Evolutionary conservation across 2,888 invertebrate genomes (phyloP).

Genomic region (Acanthoscelides obtectus): DNA sequence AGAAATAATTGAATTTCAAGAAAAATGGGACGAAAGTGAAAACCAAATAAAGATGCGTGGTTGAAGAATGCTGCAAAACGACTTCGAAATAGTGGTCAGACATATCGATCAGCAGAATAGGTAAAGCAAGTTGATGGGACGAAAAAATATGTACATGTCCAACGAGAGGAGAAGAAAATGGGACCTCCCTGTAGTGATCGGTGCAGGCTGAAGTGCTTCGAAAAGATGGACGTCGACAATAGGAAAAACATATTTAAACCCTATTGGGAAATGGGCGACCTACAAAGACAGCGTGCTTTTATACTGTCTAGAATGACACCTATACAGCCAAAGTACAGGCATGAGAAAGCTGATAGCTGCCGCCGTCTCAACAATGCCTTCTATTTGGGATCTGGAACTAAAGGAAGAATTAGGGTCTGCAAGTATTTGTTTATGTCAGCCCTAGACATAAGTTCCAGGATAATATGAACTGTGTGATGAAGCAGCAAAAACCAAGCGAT

Average conservation of each 20-base stretch:
- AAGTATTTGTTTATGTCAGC: constrained; percentile 5
- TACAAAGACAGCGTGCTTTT: constrained; percentile 5
- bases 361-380: constrained; percentile 4
- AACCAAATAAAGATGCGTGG: not conserved
- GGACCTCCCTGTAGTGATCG: constrained; percentile 5
- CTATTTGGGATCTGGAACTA: constrained; percentile 3
- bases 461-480: constrained; percentile 3
- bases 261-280: constrained; percentile 7
- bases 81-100: not conserved
- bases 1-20: not conserved
- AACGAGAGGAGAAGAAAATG: constrained; percentile 1
- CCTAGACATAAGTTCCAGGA: not conserved
- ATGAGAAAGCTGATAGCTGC: constrained; percentile 5
- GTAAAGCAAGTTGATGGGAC: not conserved
- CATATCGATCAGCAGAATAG: not conserved
- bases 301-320: constrained; percentile 5
- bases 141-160: not conserved
- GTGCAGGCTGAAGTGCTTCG: constrained; percentile 2
- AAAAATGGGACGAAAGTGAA: not conserved
- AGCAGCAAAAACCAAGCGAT: not conserved
- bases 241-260: constrained; percentile 3
- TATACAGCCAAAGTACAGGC: constrained; percentile 2
- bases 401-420: not conserved
- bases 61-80: not conserved
- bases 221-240: constrained; percentile 1